phyloP scores from a whole-genome alignment of 2,888 invertebrate genomes.

The Gari tellinella region DNA sequence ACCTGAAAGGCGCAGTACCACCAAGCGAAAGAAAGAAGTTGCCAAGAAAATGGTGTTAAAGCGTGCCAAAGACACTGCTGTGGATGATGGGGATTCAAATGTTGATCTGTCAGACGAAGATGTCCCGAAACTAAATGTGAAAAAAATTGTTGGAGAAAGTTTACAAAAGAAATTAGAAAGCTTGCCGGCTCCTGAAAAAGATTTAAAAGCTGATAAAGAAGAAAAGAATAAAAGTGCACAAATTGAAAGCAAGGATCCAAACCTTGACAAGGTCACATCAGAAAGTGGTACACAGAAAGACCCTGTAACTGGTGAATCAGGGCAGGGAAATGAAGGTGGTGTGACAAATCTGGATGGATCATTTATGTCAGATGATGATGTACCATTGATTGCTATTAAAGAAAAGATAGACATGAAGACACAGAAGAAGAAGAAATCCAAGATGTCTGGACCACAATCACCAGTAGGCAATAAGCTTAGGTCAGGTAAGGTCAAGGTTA shows the following conservation, averaged over 20 bases:
- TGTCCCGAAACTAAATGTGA: constrained; percentile 23
- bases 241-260: too few species aligned
- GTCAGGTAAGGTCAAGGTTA: constrained; percentile 17
- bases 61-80: constrained; percentile 28
- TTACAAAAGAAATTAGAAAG: constrained; percentile 3
- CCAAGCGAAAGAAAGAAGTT: constrained; percentile 70
- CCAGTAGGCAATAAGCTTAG: constrained; percentile 21
- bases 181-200: too few species aligned
- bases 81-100: constrained; percentile 22
- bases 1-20: constrained; percentile 67
- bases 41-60: constrained; percentile 58
- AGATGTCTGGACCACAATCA: background rate
- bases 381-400: constrained; percentile 25
- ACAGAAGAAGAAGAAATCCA: background rate
- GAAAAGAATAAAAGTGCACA: too few species aligned
- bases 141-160: background rate
- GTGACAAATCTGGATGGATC: constrained; percentile 1
- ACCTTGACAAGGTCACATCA: too few species aligned
- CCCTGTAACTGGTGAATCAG: too few species aligned
- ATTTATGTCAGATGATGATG: constrained; percentile 30
- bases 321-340: too few species aligned
- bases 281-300: too few species aligned
- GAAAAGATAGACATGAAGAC: constrained; percentile 5
- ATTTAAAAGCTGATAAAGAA: too few species aligned
- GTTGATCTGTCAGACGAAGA: constrained; percentile 26